Evolutionary conservation across 1,140 invertebrate genomes (phyloP).

Genomic region (Drosophila littoralis): DNA sequence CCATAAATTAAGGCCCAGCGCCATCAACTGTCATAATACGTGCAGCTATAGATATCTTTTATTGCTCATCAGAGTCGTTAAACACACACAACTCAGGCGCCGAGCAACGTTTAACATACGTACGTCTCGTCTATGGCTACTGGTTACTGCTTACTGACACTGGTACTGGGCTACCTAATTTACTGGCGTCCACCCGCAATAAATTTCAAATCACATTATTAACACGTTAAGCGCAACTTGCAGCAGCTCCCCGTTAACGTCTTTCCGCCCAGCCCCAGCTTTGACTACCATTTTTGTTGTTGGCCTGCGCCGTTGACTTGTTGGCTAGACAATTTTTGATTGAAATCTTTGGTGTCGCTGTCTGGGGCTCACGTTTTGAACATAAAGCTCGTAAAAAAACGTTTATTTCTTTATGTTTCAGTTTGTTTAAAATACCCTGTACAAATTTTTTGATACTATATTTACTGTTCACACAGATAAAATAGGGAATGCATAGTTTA

Average conservation of each 20-base stretch:
- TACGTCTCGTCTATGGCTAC: conserved; percentile 2
- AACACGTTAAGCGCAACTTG: conserved; percentile 73
- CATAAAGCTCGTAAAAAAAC: conserved; percentile 59
- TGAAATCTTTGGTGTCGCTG: conserved; percentile 65
- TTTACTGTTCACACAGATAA: no score
- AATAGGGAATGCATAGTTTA: no score
- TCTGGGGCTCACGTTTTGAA: conserved; percentile 60
- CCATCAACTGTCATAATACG: conserved; percentile 71
- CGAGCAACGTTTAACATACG: conserved; percentile 50
- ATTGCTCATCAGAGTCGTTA: conserved; percentile 75
- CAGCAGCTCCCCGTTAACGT: conserved; percentile 21
- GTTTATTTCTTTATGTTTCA: conserved; percentile 65
- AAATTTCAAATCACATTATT: conserved; percentile 78
- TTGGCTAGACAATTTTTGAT: conserved; percentile 71
- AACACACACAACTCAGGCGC: conserved; percentile 53
- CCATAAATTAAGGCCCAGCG: conserved; percentile 72
- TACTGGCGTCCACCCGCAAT: conserved; percentile 77
- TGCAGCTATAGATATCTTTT: conserved; percentile 67
- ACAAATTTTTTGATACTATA: neutral
- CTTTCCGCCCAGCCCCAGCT: neutral
- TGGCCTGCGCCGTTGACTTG: conserved; percentile 18
- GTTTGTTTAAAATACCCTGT: conserved; percentile 29
- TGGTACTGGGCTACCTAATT: conserved; percentile 56
- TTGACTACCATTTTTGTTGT: neutral
- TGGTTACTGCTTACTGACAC: conserved; percentile 6